phyloP scores from a whole-genome alignment of 2,888 invertebrate species.

The Tachina lurida region DNA sequence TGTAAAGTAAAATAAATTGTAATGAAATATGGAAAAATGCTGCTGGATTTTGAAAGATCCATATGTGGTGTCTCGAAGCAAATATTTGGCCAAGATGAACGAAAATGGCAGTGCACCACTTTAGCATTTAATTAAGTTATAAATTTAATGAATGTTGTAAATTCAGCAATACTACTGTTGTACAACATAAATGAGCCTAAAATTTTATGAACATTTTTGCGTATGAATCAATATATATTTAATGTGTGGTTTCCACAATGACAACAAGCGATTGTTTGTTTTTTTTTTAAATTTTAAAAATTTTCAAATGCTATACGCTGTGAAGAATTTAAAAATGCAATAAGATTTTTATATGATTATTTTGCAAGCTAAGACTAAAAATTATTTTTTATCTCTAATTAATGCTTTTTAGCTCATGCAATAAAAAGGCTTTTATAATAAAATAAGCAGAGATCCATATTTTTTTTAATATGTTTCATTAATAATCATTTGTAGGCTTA shows the following conservation, averaged over 20 bases:
- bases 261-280: too few relatives aligned
- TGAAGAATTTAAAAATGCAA: too few relatives aligned
- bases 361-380: too few relatives aligned
- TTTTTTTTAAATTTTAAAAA: too few relatives aligned
- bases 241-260: too few relatives aligned
- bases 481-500: slow-evolving; percentile 55
- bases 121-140: slow-evolving; percentile 44
- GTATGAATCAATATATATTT: too few relatives aligned
- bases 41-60: slow-evolving; percentile 1
- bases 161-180: neutral
- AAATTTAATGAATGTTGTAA: slow-evolving; percentile 17
- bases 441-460: neutral
- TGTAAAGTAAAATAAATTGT: slow-evolving; percentile 34
- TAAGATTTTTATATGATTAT: too few relatives aligned
- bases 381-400: neutral
- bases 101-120: slow-evolving; percentile 32
- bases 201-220: neutral
- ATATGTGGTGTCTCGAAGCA: neutral
- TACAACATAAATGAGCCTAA: neutral
- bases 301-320: too few relatives aligned
- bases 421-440: slow-evolving; percentile 5
- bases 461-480: slow-evolving; percentile 31
- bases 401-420: neutral
- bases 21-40: slow-evolving; percentile 36
- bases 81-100: slow-evolving; percentile 31